Conservation (phyloP, 2,113 vertebrate genomes). For the Actenoides hombroni region DNA sequence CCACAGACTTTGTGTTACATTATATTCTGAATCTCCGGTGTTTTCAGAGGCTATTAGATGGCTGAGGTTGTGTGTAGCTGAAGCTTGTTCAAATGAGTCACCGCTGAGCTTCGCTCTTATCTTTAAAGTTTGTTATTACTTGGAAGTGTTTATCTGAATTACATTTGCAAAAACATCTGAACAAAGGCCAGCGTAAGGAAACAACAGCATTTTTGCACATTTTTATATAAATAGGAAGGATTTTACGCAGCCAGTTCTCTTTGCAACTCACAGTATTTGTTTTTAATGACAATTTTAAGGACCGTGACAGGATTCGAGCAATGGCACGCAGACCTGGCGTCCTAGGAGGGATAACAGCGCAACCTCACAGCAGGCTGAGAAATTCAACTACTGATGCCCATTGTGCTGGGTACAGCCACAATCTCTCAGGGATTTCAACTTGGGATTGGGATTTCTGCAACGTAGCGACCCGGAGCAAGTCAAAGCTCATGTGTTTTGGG, state of each 20-base stretch:
- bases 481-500: background rate
- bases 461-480: background rate
- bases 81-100: constrained; percentile 27
- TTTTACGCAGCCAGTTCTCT: background rate
- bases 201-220: background rate
- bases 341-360: background rate
- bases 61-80: background rate
- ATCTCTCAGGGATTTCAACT: background rate
- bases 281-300: background rate
- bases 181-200: background rate
- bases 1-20: background rate
- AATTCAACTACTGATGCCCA: background rate
- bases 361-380: background rate
- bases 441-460: background rate
- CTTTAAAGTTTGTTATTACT: constrained; percentile 60
- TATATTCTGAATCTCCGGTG: background rate
- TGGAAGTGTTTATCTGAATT: constrained; percentile 31
- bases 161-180: constrained; percentile 15
- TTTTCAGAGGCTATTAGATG: background rate
- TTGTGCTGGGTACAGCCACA: background rate
- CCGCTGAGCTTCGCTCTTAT: constrained; percentile 23
- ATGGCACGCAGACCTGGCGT: background rate
- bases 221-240: constrained; percentile 18
- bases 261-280: constrained; percentile 1
- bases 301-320: background rate